phyloP scores from a whole-genome alignment of 2,797 vertebrate genomes.

The Sebastes ruberrimus region DNA sequence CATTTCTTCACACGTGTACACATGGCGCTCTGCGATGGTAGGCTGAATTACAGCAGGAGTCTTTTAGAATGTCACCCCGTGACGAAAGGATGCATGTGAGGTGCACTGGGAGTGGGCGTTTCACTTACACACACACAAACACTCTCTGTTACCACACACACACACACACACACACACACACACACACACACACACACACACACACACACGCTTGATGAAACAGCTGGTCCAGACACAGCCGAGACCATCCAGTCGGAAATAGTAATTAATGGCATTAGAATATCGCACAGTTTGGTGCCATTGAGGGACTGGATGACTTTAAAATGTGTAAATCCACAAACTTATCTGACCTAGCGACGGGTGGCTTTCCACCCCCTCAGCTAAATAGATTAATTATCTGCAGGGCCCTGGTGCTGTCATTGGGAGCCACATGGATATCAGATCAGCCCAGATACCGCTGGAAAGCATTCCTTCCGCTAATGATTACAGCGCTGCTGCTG shows the following conservation, averaged over 20 bases:
- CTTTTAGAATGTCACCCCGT: slow-evolving; percentile 60
- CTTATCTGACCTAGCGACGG: slow-evolving; percentile 77
- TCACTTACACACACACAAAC: slow-evolving; percentile 28
- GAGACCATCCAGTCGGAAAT: slow-evolving; percentile 84
- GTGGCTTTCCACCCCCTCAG: slow-evolving; percentile 71
- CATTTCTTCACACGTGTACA: not conserved
- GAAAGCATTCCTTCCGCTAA: slow-evolving; percentile 64
- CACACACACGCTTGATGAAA: slow-evolving; percentile 70
- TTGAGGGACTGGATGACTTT: slow-evolving; percentile 81
- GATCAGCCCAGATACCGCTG: slow-evolving; percentile 66
- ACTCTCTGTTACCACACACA: slow-evolving; percentile 6
- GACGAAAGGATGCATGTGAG: slow-evolving; percentile 57
- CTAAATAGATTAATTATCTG: slow-evolving; percentile 81
- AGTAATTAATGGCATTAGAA: slow-evolving; percentile 85
- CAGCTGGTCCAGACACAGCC: slow-evolving; percentile 83
- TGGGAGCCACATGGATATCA: slow-evolving; percentile 65
- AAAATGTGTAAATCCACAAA: slow-evolving; percentile 82
- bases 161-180: slow-evolving; percentile 1
- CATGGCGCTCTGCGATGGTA: slow-evolving; percentile 28
- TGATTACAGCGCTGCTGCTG: slow-evolving; percentile 63
- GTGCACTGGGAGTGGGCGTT: slow-evolving; percentile 55
- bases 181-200: slow-evolving; percentile 14
- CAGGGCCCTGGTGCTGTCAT: slow-evolving; percentile 67
- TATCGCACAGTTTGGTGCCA: slow-evolving; percentile 80
- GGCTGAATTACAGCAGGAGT: slow-evolving; percentile 58